Evolutionary conservation across 1,140 invertebrate genomes (phyloP), one percentile per base, ranked within the genome.

Genomic region (Drosophila neocordata): DNA sequence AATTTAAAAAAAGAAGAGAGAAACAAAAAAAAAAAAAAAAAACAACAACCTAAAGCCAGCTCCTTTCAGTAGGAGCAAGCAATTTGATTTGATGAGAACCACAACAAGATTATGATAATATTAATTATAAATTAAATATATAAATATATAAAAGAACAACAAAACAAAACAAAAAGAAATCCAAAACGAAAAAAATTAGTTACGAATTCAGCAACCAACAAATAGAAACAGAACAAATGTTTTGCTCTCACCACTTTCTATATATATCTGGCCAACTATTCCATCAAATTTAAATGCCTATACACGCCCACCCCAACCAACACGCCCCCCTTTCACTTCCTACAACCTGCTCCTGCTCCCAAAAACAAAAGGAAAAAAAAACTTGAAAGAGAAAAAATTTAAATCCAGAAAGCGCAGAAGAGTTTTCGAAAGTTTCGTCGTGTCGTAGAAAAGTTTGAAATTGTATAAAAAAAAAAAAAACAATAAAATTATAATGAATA

Each of bases 91-190:
- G 65, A 79, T 73, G 53, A 73, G 59, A 70, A 67, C 73, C 67
- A 57, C 62, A 58, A 76, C 58, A 83, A 71, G 76, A 80, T 38
- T 68, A 65, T 77, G 60, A 74, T 78, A 83, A 90, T 79, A 90
- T 73, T 73, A 81, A 83, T 75, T 81, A 89, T 71, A 85, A 82
- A 82, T 79, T 79, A 72, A 89, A 89, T 68, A 72, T 62, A 73
- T 18, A 63, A 56, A n/a, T 41, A 48, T 24, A 52, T 34, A 48
- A 65, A 51, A 31, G 57, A 58, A 56, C 11, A 37, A 59, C 58
- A 65, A 52, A 61, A 35, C 69, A 63, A 73, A 22, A 24, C 52
- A 62, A 34, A 73, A 31, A 31, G 27, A 31, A 31, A 31, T 31
- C 60, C 73, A 70, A 72, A 89, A 76, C 53, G 63, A 65, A 66